Evolutionary conservation across 2,113 vertebrate genomes (phyloP).

Genomic region (Motacilla tschutschensis): DNA sequence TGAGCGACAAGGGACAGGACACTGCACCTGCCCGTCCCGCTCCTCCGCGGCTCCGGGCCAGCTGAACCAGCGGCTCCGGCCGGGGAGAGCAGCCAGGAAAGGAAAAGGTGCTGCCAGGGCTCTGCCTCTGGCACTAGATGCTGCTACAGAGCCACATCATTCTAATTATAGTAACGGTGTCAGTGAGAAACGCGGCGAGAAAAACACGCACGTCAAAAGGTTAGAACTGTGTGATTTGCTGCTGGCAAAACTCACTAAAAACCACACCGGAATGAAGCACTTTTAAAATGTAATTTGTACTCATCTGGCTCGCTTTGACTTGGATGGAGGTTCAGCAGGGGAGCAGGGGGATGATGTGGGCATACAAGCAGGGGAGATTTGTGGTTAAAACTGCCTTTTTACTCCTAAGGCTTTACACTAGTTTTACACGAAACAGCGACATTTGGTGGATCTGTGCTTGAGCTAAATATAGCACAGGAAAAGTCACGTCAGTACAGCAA

Average conservation of each 20-base stretch:
- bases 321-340: neutral
- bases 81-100: neutral
- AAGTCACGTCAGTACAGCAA: conserved; percentile 13
- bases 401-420: neutral
- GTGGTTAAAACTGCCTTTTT: neutral
- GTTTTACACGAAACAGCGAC: neutral
- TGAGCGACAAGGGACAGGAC: neutral
- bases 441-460: neutral
- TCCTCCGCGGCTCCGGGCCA: neutral
- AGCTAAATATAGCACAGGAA: conserved; percentile 25
- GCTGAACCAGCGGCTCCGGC: neutral
- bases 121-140: neutral
- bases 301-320: neutral
- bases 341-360: neutral
- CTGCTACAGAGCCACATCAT: conserved; percentile 8
- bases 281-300: neutral
- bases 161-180: conserved; percentile 45
- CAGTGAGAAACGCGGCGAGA: neutral
- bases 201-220: conserved; percentile 7
- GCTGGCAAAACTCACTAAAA: neutral
- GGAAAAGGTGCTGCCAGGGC: conserved; percentile 21
- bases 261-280: neutral
- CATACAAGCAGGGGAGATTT: neutral
- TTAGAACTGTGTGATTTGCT: neutral
- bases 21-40: rapidly evolving